Evolutionary conservation across 23 tunicate genomes (phyloP).

Genomic region (Diplosoma virens): DNA sequence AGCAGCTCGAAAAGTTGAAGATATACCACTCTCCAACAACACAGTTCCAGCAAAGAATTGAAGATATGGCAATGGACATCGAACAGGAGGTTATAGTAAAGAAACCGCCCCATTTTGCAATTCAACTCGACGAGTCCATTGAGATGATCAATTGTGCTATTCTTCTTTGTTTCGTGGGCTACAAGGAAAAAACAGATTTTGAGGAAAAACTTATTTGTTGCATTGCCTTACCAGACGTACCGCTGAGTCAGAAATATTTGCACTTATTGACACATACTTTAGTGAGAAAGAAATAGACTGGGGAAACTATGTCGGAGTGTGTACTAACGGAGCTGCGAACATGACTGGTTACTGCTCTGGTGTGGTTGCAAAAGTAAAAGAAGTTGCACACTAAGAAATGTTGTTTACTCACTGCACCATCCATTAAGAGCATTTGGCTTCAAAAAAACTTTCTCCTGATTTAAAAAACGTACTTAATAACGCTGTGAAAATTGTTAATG

Average conservation of each 20-base stretch:
- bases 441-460: conserved; percentile 24
- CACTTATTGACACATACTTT: conserved; percentile 23
- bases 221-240: conserved; percentile 28
- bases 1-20: too few species aligned
- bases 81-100: background rate
- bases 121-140: conserved; percentile 16
- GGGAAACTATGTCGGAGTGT: conserved; percentile 36
- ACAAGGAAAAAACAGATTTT: background rate
- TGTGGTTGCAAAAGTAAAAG: conserved; percentile 35
- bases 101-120: conserved; percentile 5
- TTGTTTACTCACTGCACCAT: conserved; percentile 31
- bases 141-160: conserved; percentile 19
- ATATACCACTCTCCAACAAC: background rate
- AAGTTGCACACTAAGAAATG: conserved; percentile 23
- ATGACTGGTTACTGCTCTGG: conserved; percentile 42
- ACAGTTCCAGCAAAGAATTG: background rate
- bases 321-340: conserved; percentile 43
- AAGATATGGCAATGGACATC: background rate
- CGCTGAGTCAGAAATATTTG: conserved; percentile 31
- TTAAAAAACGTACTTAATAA: conserved; percentile 8
- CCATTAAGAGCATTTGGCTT: conserved; percentile 19
- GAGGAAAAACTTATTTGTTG: conserved; percentile 26
- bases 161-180: conserved; percentile 16
- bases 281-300: conserved; percentile 28
- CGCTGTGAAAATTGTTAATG: conserved; percentile 32